Evolutionary conservation across 2,888 invertebrate genomes (phyloP), one percentile per base, ranked within the genome.

Genomic region (Tribolium freemani): DNA sequence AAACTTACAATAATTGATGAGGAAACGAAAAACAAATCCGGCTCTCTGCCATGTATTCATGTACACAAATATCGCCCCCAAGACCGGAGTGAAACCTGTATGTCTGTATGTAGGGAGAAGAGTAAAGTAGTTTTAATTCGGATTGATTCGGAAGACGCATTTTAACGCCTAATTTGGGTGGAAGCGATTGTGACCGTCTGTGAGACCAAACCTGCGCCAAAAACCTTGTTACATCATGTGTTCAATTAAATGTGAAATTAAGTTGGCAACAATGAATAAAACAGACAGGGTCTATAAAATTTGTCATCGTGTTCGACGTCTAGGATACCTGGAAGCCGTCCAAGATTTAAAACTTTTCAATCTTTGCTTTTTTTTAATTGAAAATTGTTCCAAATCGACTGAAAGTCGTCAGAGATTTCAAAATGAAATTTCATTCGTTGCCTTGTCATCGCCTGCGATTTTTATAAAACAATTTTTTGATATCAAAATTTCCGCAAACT

Each of bases 41-140:
- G 78, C 96, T 94, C 85, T 98, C 98, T 0, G 95, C 93, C 93
- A 98, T 94, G 57, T 95, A 92, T 86, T 98, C 98, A 82, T 96
- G 95, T 2, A 97, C 96, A 76, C 94, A 95, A 60, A 98, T 95
- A 85, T 97, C 96, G 0, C 96, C 96, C 0, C 96, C 96, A 21
- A 96, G 88, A 0, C 96, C 96, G 0, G 97, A 97, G 84, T 96
- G 96, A 85, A 98, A 94, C 64, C 97, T 91, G 85, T 93, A 96
- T 3, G 95, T 92, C 73, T 91, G 91, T 84, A 91, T 88, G 81
- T 89, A 86, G 45, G 96, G 93, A 84, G 96, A 94, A 30, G 93
- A 89, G 82, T 93, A 95, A 58, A 95, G 89, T 71, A 92, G 89
- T 79, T 91, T 91, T 72, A 94, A 86, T 78, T 91, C 93, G 3